Conservation (phyloP, 2,797 vertebrate species). For the Syncerus caffer region DNA sequence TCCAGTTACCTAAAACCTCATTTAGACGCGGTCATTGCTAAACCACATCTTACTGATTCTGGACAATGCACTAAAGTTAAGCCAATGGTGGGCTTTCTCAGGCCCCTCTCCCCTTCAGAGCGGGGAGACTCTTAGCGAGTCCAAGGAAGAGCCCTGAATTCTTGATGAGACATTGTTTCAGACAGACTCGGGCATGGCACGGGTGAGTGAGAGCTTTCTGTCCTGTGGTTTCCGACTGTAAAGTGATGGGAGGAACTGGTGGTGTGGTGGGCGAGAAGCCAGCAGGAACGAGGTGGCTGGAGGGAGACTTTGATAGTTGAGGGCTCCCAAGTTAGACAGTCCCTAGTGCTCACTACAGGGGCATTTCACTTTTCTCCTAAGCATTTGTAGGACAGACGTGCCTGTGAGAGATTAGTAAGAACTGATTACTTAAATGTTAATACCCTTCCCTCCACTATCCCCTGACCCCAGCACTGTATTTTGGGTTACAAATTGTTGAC, state of each 20-base stretch:
- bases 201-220: neutral
- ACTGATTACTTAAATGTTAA: constrained; percentile 35
- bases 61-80: neutral
- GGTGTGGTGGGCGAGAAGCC: neutral
- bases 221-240: neutral
- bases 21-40: neutral
- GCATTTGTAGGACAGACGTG: constrained; percentile 55
- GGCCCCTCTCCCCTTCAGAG: neutral
- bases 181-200: neutral
- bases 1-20: neutral
- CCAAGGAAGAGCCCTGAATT: neutral
- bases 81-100: neutral
- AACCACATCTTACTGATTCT: neutral
- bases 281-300: neutral
- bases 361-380: constrained; percentile 29
- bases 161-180: neutral
- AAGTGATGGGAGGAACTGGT: neutral
- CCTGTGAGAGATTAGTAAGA: constrained; percentile 23
- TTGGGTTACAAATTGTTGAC: constrained; percentile 9
- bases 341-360: neutral
- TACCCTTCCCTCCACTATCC: neutral
- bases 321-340: neutral
- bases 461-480: neutral
- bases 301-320: neutral
- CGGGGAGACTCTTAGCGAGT: neutral